Evolutionary conservation across 2,113 vertebrate species (phyloP).

Genomic region (Anolis sagrei): DNA sequence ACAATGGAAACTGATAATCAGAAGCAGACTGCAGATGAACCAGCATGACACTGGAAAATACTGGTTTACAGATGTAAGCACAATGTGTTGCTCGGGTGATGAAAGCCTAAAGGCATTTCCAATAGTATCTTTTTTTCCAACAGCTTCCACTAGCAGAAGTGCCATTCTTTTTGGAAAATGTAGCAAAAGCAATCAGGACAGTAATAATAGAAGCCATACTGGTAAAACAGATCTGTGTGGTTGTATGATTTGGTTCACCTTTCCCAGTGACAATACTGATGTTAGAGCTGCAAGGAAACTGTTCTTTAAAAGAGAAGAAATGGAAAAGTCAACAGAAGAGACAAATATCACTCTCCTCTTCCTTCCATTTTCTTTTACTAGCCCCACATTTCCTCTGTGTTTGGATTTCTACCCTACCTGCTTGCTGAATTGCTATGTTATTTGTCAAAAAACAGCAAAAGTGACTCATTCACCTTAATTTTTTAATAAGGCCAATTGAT

Average conservation of each 20-base stretch:
- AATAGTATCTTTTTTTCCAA: no score
- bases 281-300: background rate
- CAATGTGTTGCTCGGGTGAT: no score
- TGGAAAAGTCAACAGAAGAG: background rate
- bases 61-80: background rate
- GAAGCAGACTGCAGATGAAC: background rate
- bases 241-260: no score
- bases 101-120: background rate
- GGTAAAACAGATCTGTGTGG: no score
- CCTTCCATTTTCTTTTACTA: background rate
- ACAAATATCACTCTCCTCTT: background rate
- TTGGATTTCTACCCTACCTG: background rate
- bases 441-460: background rate
- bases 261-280: no score
- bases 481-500: background rate
- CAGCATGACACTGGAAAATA: background rate
- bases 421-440: background rate
- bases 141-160: no score
- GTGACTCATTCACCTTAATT: background rate
- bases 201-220: no score
- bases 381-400: background rate
- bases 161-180: no score
- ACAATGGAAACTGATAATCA: background rate
- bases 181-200: no score
- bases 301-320: background rate